phyloP scores from a whole-genome alignment of 2,113 vertebrate species.

The Leptocoma aspasia region DNA sequence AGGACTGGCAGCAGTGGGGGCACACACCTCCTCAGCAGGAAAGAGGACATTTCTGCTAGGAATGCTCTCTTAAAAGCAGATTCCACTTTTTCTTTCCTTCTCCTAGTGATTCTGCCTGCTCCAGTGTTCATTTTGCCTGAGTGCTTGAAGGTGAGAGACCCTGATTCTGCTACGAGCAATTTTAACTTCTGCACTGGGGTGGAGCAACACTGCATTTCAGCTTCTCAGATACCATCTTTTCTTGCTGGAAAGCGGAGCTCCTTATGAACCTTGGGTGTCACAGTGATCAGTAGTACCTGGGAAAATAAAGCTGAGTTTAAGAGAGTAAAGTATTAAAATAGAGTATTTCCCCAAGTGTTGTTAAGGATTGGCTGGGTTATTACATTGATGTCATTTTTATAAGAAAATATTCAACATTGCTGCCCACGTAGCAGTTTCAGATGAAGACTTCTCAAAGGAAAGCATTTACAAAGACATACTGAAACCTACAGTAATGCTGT shows the following conservation, averaged over 20 bases:
- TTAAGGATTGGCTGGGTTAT: background rate
- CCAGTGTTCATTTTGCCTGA: background rate
- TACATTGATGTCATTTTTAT: background rate
- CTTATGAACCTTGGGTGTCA: background rate
- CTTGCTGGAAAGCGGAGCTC: background rate
- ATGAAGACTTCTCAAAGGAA: background rate
- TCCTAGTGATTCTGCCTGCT: background rate
- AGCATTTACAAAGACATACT: background rate
- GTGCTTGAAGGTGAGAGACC: background rate
- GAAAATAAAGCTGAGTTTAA: background rate
- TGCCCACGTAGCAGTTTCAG: background rate
- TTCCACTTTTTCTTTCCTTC: background rate
- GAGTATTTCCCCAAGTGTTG: accelerated
- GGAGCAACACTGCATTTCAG: background rate
- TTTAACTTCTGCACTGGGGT: background rate
- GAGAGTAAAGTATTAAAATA: too few relatives aligned
- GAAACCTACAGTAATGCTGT: background rate
- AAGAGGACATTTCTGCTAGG: background rate
- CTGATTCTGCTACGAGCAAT: background rate
- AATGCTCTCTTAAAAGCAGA: background rate
- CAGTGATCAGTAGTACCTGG: background rate
- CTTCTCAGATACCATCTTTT: background rate
- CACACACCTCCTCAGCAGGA: accelerated
- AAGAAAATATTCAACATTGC: background rate
- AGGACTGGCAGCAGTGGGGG: background rate